Base-by-base conservation (phyloP, 2,113 vertebrate genomes). In the Gobiocypris rarus region DNA sequence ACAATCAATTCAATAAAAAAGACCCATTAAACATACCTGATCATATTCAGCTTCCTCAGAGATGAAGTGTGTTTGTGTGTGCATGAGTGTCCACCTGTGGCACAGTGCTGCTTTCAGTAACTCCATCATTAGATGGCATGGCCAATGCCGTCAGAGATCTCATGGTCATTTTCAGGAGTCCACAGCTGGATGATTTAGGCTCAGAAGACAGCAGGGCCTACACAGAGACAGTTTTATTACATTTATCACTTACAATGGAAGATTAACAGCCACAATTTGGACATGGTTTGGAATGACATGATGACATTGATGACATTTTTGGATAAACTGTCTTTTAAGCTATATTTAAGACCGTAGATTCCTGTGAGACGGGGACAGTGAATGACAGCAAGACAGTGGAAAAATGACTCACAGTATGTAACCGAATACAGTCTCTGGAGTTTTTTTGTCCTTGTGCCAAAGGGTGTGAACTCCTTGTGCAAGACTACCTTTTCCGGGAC, bases 141-240 rank as follows among this genome's bases (percentile, higher is more conserved):
- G 97, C 95, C 91, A 99, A 91, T 63, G 92, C 77, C 0, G 96
- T 91, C 91, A 99, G 90, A 87, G 96, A 94, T 78, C 92, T 95
- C 97, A 99, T 97, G 84, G 97, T 96, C 92, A 94, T 95, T 93
- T 97, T 98, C 91, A 99, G 83, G 84, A 99, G 91, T 78, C 95
- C 93, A 89, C 94, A 93, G 93, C 94, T 97, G 89, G 96, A 91
- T 1, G 95, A 96, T 93, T 97, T 98, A 75, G 97, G 96, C 91
- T 99, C 97, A 7, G 97, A 98, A 75, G 97, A 96, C 84, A 99
- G 93, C 81, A 99, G 93, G 54, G 97, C 98, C 97, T 99, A 87
- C 2, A 48, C 45, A 59, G 22, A 50, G n/a, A 26, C 19, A n/a
- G n/a, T 22, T 9, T 19, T 52, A 74, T 74, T 26, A 48, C 5